Conservation (phyloP, 2,888 invertebrate species). For the Drosophila cognata region DNA sequence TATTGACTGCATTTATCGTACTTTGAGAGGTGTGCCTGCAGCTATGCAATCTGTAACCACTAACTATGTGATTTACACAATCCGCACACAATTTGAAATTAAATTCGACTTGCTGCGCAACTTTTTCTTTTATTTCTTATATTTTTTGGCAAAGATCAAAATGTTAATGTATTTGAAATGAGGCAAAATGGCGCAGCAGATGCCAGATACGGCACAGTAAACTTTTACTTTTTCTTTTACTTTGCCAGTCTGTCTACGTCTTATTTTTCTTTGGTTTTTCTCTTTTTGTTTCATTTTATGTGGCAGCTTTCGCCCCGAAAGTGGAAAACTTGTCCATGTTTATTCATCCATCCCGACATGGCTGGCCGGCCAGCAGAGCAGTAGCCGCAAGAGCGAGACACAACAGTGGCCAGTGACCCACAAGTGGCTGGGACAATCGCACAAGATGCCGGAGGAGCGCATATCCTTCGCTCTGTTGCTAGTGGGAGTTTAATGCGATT, state of each 20-base stretch:
- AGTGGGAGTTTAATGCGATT: constrained; percentile 63
- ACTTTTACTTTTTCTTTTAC: constrained; percentile 50
- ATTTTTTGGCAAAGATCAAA: constrained; percentile 67
- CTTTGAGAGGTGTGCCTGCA: constrained; percentile 53
- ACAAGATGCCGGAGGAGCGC: constrained; percentile 23
- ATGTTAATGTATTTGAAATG: constrained; percentile 80
- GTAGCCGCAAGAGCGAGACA: constrained; percentile 13
- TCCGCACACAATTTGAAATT: constrained; percentile 63
- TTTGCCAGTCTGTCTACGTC: constrained; percentile 2
- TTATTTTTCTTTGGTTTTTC: constrained; percentile 13
- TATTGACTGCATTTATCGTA: constrained; percentile 30
- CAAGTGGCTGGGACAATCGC: constrained; percentile 60
- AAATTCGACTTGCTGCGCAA: constrained; percentile 53
- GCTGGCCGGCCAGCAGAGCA: constrained; percentile 30
- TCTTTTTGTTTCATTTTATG: constrained; percentile 14
- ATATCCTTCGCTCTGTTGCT: constrained; percentile 4
- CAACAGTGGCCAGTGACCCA: constrained; percentile 37
- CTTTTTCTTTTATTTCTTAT: constrained; percentile 2
- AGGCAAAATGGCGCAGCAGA: constrained; percentile 51
- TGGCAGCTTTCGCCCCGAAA: constrained; percentile 14
- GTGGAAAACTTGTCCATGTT: constrained; percentile 72
- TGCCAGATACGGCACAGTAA: constrained; percentile 54
- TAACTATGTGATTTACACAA: constrained; percentile 57
- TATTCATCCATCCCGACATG: constrained; percentile 72
- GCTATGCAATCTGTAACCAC: constrained; percentile 46